These are phyloP conservation scores for Pao palembangensis DNA, from an alignment of 2,113 vertebrate genomes.

Conservation along the genomic window DNA sequence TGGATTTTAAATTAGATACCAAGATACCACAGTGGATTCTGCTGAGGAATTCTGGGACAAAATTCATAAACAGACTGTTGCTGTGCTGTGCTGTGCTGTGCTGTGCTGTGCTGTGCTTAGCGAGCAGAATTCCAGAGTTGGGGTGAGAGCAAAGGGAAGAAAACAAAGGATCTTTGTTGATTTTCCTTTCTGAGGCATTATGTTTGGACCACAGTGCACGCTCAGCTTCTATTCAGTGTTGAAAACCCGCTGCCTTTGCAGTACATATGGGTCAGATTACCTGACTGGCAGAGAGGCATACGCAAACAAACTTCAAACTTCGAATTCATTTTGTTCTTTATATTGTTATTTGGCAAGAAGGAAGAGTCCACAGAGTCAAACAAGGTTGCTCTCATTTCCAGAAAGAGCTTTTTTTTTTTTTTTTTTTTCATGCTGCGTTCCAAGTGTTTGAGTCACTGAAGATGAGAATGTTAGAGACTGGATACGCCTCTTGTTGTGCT, in stretches of 20 bases:
- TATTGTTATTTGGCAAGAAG: neutral
- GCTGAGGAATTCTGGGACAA: slow-evolving; percentile 53
- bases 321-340: neutral
- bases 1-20: slow-evolving; percentile 38
- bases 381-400: slow-evolving; percentile 39
- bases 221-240: slow-evolving; percentile 41
- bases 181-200: slow-evolving; percentile 44
- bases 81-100: slow-evolving; percentile 35
- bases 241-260: slow-evolving; percentile 42
- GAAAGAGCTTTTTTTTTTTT: slow-evolving; percentile 28
- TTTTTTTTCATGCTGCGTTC: slow-evolving; percentile 48
- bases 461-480: slow-evolving; percentile 25
- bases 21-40: slow-evolving; percentile 28
- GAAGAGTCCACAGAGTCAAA: slow-evolving; percentile 44
- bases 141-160: slow-evolving; percentile 38
- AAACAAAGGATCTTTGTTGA: slow-evolving; percentile 66
- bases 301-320: slow-evolving; percentile 16
- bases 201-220: slow-evolving; percentile 33
- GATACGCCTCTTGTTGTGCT: slow-evolving; percentile 13
- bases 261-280: slow-evolving; percentile 65
- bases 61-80: slow-evolving; percentile 52
- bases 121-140: slow-evolving; percentile 44
- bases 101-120: slow-evolving; percentile 4
- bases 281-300: slow-evolving; percentile 39
- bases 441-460: slow-evolving; percentile 63